Evolutionary conservation across 2,113 vertebrate genomes (phyloP), one percentile per base, ranked within the genome.

Genomic region (Cyprinodon brontotheroides): DNA sequence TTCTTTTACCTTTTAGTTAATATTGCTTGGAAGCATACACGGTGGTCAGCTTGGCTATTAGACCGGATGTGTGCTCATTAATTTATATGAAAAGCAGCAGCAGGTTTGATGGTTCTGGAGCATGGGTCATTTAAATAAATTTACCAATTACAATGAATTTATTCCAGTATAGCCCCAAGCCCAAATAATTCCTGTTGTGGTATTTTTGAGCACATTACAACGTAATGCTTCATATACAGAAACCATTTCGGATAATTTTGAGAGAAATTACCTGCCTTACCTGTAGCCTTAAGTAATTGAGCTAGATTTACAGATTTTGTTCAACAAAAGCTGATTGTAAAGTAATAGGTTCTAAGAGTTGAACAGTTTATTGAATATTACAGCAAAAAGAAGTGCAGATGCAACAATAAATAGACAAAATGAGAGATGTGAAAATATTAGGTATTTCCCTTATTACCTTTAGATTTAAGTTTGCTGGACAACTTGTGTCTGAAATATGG

Each of bases 71-170:
- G 70, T 76, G 77, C 81, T 68, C 76, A 66, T 77, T 68, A 71
- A 69, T 77, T 63, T 64, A 78, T 79, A 75, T 67, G 72, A 79
- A 73, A 64, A 70, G 82, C 82, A 71, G 79, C 36, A 11, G 74
- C 59, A 59, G 77, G 75, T 85, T 81, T 92, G 87, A 90, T 89
- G 78, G 86, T 79, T 67, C 90, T 91, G 70, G 62, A 82, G 65
- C 75, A 61, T 65, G 75, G 93, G 92, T 94, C 88, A 93, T 93
- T 94, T 94, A 89, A 91, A 93, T 93, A 93, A 79, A 91, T 89
- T 90, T 86, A 87, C 90, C 81, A 93, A 93, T 93, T 92, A 92
- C 81, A 87, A 87, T 50, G 71, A 72, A 90, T 88, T 91, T 78
- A 86, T 91, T 90, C 92, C 83, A 82, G 82, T 90, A 78, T 77